These are phyloP conservation scores for Melipona quadrifasciata DNA, from an alignment of 1,140 invertebrate species.

Conservation along the genomic window DNA sequence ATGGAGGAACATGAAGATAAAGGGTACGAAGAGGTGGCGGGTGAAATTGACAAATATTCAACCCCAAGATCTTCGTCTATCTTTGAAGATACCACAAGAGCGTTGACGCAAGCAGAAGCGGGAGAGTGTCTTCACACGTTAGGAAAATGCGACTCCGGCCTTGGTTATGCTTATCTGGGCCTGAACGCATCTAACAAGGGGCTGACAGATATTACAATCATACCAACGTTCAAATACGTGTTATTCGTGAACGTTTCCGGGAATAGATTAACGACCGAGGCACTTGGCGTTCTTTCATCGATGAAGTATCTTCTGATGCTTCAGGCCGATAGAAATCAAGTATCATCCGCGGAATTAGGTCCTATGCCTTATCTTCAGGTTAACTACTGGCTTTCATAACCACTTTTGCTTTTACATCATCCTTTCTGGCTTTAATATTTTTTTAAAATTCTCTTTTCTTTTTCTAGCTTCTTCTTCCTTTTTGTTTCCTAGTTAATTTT, in stretches of 20 bases:
- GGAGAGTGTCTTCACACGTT: constrained; percentile 53
- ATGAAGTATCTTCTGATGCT: constrained; percentile 61
- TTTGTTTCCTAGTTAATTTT: not conserved
- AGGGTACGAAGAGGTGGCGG: not conserved
- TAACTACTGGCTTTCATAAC: not conserved
- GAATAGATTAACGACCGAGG: constrained; percentile 48
- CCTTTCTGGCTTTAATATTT: not conserved
- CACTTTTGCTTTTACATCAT: not conserved
- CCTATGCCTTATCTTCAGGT: constrained; percentile 59
- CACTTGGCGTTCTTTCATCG: constrained; percentile 23
- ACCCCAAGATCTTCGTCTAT: not conserved
- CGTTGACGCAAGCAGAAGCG: constrained; percentile 45
- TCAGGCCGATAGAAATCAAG: constrained; percentile 51
- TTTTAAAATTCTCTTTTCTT: no score
- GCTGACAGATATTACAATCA: constrained; percentile 47
- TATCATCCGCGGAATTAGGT: constrained; percentile 33
- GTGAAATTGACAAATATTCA: not conserved
- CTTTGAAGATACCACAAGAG: not conserved
- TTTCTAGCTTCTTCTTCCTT: not conserved
- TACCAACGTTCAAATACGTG: constrained; percentile 49
- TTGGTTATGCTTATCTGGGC: constrained; percentile 49
- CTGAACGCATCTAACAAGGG: constrained; percentile 48
- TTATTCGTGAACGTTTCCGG: constrained; percentile 60
- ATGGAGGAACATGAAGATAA: not conserved
- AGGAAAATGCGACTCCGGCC: constrained; percentile 43